Percentiles rank a stretch among this genome's conserved stretches.
These are phyloP conservation scores for Perithous albicinctus DNA, from an alignment of 2,888 invertebrate genomes.

Conservation along the genomic window DNA sequence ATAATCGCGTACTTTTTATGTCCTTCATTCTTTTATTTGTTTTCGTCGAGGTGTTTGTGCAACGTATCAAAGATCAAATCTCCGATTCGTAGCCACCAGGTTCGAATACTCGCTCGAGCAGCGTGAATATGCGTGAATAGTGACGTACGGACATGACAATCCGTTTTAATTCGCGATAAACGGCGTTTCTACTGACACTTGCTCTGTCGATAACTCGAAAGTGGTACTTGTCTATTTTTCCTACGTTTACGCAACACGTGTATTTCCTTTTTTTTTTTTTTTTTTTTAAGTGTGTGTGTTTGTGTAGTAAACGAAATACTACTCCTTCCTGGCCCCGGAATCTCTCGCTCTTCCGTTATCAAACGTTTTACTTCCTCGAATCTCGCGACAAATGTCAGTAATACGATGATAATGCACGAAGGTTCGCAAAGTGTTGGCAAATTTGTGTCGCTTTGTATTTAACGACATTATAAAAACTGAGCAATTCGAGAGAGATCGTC, in stretches of 20 bases:
- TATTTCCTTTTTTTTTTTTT: neutral
- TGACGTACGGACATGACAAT: slow-evolving; percentile 1
- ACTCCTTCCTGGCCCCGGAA: slow-evolving; percentile 3
- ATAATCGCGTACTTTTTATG: slow-evolving; percentile 16
- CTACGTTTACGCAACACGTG: slow-evolving; percentile 27
- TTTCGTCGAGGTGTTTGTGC: neutral
- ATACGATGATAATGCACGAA: slow-evolving; percentile 33
- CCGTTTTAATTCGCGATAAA: slow-evolving; percentile 53
- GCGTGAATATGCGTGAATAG: slow-evolving; percentile 34
- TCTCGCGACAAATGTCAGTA: slow-evolving; percentile 48
- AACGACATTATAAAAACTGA: slow-evolving; percentile 51
- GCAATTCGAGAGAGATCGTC: slow-evolving; percentile 47
- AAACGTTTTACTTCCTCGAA: slow-evolving; percentile 3
- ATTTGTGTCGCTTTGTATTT: slow-evolving; percentile 48
- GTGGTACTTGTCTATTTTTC: slow-evolving; percentile 12
- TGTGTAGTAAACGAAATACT: slow-evolving; percentile 32
- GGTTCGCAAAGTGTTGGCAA: slow-evolving; percentile 36
- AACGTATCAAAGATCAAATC: slow-evolving; percentile 2
- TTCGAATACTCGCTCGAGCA: slow-evolving; percentile 18
- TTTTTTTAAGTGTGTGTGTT: neutral
- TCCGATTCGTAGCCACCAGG: neutral
- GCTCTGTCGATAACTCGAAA: slow-evolving; percentile 45
- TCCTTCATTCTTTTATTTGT: slow-evolving; percentile 8
- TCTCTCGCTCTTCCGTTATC: neutral
- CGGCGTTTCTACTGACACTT: slow-evolving; percentile 17